Evolutionary conservation across 2,113 vertebrate species (phyloP), one percentile per base, ranked within the genome.

Genomic region (Etheostoma cragini): DNA sequence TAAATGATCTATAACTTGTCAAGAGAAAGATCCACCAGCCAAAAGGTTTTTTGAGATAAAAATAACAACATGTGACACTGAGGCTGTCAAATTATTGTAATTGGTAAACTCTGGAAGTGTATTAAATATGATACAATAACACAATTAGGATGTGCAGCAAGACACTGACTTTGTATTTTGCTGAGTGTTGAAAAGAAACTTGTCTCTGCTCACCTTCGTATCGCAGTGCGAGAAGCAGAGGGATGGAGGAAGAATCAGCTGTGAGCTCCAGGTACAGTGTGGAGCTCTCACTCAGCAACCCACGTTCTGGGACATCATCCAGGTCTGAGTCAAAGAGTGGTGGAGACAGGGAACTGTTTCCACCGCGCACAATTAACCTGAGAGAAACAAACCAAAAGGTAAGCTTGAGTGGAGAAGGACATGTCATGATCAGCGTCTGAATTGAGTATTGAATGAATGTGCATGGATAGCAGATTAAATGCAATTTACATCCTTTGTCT

Each of bases 281-380:
- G 56, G 96, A 92, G 67, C 96, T 94, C 11, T 97, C 96, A 8
- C 97, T 98, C 81, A 97, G 94, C 65, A 98, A 85, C n/a, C 97
- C 97, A 2, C 96, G 94, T 77, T 98, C 97, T 0, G 97, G 97
- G 72, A 97, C 96, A 12, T 98, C 97, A 15, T 97, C 97, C 93
- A 97, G 94, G 85, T 98, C 97, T 0, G 97, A 98, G 90, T 98
- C 96, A 19, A 97, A 98, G 86, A 96, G 95, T 52, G 96, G 93
- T 0, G 95, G 93, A 24, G 96, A 95, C 17, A 95, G 91, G 0
- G 96, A 95, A 68, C 92, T 95, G 87, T 97, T 97, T 24, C 97
- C 97, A 6, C 95, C 96, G 63, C 97, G 97, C 50, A 98, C 96
- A 76, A 97, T 95, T 83, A 98, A 85, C 91, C 97, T 98, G 63